These are phyloP conservation scores for Entomobrya multifasciata DNA, from an alignment of 2,888 invertebrate species.

Conservation along the genomic window DNA sequence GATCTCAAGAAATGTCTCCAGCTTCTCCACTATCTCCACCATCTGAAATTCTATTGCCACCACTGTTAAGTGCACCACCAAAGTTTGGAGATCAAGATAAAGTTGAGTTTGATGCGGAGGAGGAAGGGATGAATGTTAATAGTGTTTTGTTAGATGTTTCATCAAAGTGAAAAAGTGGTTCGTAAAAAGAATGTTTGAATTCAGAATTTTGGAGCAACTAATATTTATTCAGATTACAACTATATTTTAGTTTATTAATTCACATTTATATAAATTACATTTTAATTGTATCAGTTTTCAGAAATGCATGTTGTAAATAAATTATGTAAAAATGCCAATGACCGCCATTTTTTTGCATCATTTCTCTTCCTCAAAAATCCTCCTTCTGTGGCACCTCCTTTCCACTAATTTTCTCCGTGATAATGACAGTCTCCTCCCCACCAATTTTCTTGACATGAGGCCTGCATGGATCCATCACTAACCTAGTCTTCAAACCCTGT, in stretches of 20 bases:
- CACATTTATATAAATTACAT: too few relatives aligned
- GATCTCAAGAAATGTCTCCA: too few relatives aligned
- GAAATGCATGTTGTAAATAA: too few relatives aligned
- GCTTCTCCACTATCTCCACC: too few relatives aligned
- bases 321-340: too few relatives aligned
- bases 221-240: too few relatives aligned
- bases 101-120: constrained; percentile 23
- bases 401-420: constrained; percentile 67
- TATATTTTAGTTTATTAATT: too few relatives aligned
- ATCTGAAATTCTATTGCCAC: background rate
- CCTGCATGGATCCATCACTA: constrained; percentile 50
- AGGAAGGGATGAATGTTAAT: background rate
- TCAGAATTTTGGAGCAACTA: too few relatives aligned
- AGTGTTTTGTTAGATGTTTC: background rate
- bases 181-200: too few relatives aligned
- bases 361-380: constrained; percentile 24
- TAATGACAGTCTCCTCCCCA: constrained; percentile 64
- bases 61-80: background rate
- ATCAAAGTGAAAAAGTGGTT: background rate
- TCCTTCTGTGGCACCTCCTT: constrained; percentile 63
- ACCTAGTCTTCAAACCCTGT: constrained; percentile 49
- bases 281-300: too few relatives aligned
- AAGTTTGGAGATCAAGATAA: constrained; percentile 14
- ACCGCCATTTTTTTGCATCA: too few relatives aligned
- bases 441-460: constrained; percentile 64